Percentiles rank a stretch among this genome's conserved stretches.
Evolutionary conservation across 2,888 invertebrate genomes (phyloP).

Genomic region (Sarcophaga carnaria): DNA sequence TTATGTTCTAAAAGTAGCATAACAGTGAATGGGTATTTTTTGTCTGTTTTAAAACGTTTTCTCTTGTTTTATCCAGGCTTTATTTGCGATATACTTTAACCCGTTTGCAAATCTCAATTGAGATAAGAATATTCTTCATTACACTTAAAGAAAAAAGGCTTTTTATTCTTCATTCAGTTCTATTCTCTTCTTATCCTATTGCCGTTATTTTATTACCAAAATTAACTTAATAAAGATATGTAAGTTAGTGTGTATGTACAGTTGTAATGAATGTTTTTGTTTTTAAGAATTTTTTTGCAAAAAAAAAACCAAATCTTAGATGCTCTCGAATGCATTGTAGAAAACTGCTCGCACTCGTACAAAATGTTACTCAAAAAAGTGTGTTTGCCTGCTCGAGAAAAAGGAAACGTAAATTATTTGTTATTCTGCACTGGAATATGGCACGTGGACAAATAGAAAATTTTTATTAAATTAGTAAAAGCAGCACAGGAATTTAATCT

Average conservation of each 20-base stretch:
- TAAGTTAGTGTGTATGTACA: too few relatives aligned
- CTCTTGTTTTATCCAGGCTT: not conserved
- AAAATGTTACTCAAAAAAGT: too few relatives aligned
- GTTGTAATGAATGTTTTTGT: not conserved
- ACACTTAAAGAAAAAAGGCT: conserved; percentile 7
- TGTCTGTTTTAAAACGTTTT: not conserved
- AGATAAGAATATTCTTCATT: conserved; percentile 41
- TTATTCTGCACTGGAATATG: not conserved
- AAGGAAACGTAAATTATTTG: not conserved
- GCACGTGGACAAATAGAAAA: not conserved
- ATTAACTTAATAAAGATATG: not conserved
- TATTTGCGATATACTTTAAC: not conserved
- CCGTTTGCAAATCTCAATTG: conserved; percentile 27
- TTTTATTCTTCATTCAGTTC: not conserved
- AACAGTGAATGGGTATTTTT: not conserved
- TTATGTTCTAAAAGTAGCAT: not conserved
- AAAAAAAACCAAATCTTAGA: not conserved
- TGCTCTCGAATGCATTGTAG: not conserved
- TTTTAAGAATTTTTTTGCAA: not conserved
- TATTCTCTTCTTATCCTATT: not conserved
- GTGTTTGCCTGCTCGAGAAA: too few relatives aligned
- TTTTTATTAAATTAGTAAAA: too few relatives aligned
- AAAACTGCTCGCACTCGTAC: not conserved
- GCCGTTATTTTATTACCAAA: not conserved
- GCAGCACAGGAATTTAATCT: too few relatives aligned